A percentile compares a stretch with the other conserved stretches of the same genome.
These are phyloP conservation scores for Meteorus sp. DNA, from an alignment of 1,140 invertebrate species.

Conservation along the genomic window DNA sequence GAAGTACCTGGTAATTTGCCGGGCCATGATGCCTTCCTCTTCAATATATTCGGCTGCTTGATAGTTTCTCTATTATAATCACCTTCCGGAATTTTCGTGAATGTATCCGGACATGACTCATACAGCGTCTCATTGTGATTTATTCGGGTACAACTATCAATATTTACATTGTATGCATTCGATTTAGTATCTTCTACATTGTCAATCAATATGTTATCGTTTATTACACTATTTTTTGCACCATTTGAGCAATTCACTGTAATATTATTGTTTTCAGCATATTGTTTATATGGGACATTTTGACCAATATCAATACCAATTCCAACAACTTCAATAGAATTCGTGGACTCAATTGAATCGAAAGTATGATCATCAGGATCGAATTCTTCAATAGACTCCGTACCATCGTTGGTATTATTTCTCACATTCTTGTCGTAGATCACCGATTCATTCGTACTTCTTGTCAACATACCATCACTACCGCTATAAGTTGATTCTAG, in stretches of 20 bases:
- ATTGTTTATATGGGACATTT: slow-evolving; percentile 17
- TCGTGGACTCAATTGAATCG: too few relatives aligned
- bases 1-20: neutral
- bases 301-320: slow-evolving; percentile 12
- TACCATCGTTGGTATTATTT: slow-evolving; percentile 40
- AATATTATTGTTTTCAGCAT: neutral
- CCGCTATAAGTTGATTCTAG: too few relatives aligned
- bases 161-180: slow-evolving; percentile 38
- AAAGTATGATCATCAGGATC: slow-evolving; percentile 50
- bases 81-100: slow-evolving; percentile 6
- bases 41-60: slow-evolving; percentile 44
- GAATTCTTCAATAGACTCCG: slow-evolving; percentile 54
- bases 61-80: slow-evolving; percentile 23
- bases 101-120: neutral
- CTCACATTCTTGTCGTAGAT: neutral
- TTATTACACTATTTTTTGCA: neutral
- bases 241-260: neutral
- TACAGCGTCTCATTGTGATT: slow-evolving; percentile 19
- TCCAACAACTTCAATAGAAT: too few relatives aligned
- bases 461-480: too few relatives aligned
- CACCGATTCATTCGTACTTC: neutral
- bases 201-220: neutral
- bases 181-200: slow-evolving; percentile 22
- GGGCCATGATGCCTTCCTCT: slow-evolving; percentile 33
- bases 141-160: slow-evolving; percentile 39